Conservation (phyloP, 2,888 invertebrate species). For the Leptopterna dolabrata region DNA sequence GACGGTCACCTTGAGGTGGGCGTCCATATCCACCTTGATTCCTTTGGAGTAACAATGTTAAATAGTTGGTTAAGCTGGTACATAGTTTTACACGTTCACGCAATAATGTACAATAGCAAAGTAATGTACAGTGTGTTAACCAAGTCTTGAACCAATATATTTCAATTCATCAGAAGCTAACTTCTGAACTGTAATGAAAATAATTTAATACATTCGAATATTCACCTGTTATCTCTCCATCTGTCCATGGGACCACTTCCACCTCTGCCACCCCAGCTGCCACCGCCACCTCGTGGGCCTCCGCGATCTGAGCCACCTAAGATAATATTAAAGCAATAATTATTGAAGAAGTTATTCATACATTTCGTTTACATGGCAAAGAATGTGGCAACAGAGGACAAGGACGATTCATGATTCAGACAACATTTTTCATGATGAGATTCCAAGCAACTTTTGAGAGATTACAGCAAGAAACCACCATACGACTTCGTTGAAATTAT, state of each 20-base stretch:
- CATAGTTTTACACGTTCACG: too few species aligned
- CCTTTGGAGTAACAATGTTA: background rate
- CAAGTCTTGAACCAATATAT: too few species aligned
- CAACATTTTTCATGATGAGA: too few species aligned
- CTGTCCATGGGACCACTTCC: constrained; percentile 35
- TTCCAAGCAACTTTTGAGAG: too few species aligned
- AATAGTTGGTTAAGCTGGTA: background rate
- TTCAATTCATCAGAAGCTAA: too few species aligned
- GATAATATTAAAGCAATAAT: constrained; percentile 48
- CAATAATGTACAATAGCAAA: background rate
- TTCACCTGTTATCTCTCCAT: constrained; percentile 51
- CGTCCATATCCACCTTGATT: constrained; percentile 59
- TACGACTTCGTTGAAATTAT: too few species aligned
- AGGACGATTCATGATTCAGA: too few species aligned
- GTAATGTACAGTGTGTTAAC: background rate
- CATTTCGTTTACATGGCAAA: too few species aligned
- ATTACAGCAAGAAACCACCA: too few species aligned
- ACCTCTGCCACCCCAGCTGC: constrained; percentile 28
- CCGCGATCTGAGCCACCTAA: constrained; percentile 52
- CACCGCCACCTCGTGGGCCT: constrained; percentile 29
- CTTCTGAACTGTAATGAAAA: too few species aligned
- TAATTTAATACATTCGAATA: too few species aligned
- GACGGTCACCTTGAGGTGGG: constrained; percentile 42
- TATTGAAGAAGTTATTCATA: background rate
- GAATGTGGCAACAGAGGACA: too few species aligned